Conservation (phyloP, 2,888 invertebrate genomes). For the Caenorhabditis imperialis region DNA sequence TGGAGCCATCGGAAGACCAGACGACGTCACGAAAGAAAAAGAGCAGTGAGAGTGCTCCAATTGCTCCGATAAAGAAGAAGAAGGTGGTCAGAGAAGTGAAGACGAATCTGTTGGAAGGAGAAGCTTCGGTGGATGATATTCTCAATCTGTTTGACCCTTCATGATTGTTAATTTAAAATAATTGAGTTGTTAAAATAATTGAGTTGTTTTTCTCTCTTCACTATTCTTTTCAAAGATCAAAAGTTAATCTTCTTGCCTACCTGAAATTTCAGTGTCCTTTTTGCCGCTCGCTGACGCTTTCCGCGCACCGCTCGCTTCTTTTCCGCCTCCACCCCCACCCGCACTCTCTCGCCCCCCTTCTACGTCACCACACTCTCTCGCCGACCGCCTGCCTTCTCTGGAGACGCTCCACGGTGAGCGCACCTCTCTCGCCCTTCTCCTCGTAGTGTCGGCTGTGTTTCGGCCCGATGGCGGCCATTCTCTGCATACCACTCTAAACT, state of each 20-base stretch:
- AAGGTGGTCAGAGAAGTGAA: slow-evolving; percentile 12
- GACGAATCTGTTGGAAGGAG: slow-evolving; percentile 58
- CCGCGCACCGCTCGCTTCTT: no score
- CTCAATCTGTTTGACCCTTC: slow-evolving; percentile 57
- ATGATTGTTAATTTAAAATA: slow-evolving; percentile 7
- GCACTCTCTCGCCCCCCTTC: no score
- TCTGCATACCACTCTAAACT: slow-evolving; percentile 28
- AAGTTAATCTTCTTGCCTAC: not conserved
- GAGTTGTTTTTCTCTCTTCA: no score
- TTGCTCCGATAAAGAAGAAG: slow-evolving; percentile 39
- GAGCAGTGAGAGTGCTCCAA: slow-evolving; percentile 19
- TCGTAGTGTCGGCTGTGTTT: slow-evolving; percentile 5
- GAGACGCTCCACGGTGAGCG: slow-evolving; percentile 39
- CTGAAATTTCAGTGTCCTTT: not conserved
- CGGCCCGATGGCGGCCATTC: slow-evolving; percentile 49
- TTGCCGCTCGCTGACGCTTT: no score
- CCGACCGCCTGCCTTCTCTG: slow-evolving; percentile 10
- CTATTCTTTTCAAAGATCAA: slow-evolving; percentile 8
- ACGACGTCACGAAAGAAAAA: slow-evolving; percentile 30
- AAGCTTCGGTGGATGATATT: slow-evolving; percentile 64
- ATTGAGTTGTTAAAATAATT: no score
- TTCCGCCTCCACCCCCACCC: no score
- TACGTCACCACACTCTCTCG: slow-evolving; percentile 31
- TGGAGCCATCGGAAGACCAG: not conserved
- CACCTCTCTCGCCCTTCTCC: slow-evolving; percentile 13